Evolutionary conservation across 2,797 vertebrate genomes (phyloP).

Genomic region (Falco cherrug): DNA sequence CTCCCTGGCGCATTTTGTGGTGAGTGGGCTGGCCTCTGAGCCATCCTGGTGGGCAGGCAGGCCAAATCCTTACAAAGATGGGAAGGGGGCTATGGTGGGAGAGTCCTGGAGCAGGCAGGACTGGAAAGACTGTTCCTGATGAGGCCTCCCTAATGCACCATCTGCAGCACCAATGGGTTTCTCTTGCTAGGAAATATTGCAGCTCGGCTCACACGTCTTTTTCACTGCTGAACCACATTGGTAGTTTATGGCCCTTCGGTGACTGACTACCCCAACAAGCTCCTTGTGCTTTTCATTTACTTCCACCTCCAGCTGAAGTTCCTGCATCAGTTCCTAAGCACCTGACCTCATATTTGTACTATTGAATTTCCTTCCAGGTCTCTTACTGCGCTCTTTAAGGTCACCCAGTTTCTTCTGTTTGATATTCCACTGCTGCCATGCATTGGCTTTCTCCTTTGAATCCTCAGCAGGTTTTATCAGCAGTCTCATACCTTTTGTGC

Average conservation of each 20-base stretch:
- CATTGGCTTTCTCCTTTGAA: not conserved
- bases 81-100: accelerated
- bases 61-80: not conserved
- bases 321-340: conserved; percentile 16
- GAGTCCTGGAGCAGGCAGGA: not conserved
- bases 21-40: not conserved
- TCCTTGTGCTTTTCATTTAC: not conserved
- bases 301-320: not conserved
- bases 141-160: not conserved
- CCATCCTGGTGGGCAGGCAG: not conserved
- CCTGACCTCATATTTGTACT: conserved; percentile 16
- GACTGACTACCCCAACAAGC: not conserved
- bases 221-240: not conserved
- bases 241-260: not conserved
- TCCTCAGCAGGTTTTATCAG: conserved; percentile 41
- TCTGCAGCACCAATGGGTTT: not conserved
- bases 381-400: conserved; percentile 33
- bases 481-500: conserved; percentile 41
- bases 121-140: too few relatives aligned
- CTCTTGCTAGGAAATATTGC: not conserved
- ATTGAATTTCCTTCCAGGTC: conserved; percentile 44
- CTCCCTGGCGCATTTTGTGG: not conserved
- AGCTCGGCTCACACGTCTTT: not conserved
- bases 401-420: not conserved
- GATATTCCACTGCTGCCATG: conserved; percentile 34